These are phyloP conservation scores for Achatina immaculata DNA, from an alignment of 1,140 invertebrate species.

Conservation along the genomic window DNA sequence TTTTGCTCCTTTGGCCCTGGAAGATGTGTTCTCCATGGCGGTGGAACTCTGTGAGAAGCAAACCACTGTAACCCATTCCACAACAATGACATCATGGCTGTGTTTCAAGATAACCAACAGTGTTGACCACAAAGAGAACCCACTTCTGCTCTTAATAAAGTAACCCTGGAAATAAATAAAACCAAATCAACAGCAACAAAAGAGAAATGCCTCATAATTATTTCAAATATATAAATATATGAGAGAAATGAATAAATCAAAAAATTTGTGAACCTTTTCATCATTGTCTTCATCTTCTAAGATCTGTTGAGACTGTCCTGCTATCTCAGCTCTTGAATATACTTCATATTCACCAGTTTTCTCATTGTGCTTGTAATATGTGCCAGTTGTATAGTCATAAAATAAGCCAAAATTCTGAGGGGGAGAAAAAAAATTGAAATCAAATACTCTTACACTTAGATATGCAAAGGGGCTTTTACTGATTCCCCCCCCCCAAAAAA, in stretches of 20 bases:
- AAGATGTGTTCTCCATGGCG: no score
- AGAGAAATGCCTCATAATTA: not conserved
- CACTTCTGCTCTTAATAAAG: not conserved
- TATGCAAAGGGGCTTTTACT: no score
- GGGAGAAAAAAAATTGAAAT: conserved; percentile 5
- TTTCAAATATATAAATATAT: no score
- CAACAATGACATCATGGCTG: no score
- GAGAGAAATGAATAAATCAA: no score
- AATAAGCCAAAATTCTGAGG: conserved; percentile 22
- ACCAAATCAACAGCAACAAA: not conserved
- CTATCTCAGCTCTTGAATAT: not conserved
- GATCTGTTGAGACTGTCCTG: conserved; percentile 1
- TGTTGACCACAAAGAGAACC: not conserved
- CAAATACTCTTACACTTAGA: no score
- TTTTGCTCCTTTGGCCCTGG: no score
- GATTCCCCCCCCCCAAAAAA: not conserved
- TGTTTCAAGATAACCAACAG: no score
- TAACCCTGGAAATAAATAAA: not conserved
- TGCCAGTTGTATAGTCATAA: conserved; percentile 30
- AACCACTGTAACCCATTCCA: no score
- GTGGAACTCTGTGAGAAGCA: no score
- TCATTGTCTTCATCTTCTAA: not conserved
- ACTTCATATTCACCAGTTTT: conserved; percentile 12
- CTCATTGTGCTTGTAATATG: conserved; percentile 26
- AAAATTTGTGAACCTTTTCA: no score